These are phyloP conservation scores for Scelioninae gen. 1 DNA, from an alignment of 2,888 invertebrate species.

Conservation along the genomic window DNA sequence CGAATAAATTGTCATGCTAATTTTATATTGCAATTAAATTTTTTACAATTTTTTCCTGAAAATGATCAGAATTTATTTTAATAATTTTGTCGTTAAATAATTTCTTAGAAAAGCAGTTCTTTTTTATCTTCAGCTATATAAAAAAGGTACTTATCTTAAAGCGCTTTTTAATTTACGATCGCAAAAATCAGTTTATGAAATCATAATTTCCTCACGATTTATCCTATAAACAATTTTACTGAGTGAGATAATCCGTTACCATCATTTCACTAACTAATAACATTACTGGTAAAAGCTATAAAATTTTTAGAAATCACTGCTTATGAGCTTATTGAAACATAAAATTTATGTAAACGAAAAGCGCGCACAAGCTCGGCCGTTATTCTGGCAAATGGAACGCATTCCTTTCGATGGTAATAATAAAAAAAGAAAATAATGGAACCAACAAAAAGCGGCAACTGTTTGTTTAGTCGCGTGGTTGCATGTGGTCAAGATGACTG, in stretches of 20 bases:
- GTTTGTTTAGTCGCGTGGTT: constrained; percentile 47
- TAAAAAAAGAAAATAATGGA: constrained; percentile 8
- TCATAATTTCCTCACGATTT: background rate
- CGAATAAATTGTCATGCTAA: background rate
- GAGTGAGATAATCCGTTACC: background rate
- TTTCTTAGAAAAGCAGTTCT: too few species aligned
- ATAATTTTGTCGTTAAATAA: background rate
- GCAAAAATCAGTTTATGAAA: background rate
- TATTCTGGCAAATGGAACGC: constrained; percentile 8
- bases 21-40: background rate
- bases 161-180: background rate
- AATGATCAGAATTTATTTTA: background rate
- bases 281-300: background rate
- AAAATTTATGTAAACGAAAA: constrained; percentile 37
- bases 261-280: background rate
- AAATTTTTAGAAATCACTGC: constrained; percentile 21
- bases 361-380: background rate
- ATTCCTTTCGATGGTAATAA: constrained; percentile 6
- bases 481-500: constrained; percentile 50
- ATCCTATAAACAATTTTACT: constrained; percentile 20
- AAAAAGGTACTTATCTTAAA: too few species aligned
- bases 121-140: too few species aligned
- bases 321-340: constrained; percentile 35
- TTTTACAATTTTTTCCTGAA: background rate
- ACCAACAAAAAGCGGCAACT: constrained; percentile 30